Percentiles rank a stretch among this genome's conserved stretches.
phyloP scores from a whole-genome alignment of 2,113 vertebrate genomes.

The Hippocampus abdominalis region DNA sequence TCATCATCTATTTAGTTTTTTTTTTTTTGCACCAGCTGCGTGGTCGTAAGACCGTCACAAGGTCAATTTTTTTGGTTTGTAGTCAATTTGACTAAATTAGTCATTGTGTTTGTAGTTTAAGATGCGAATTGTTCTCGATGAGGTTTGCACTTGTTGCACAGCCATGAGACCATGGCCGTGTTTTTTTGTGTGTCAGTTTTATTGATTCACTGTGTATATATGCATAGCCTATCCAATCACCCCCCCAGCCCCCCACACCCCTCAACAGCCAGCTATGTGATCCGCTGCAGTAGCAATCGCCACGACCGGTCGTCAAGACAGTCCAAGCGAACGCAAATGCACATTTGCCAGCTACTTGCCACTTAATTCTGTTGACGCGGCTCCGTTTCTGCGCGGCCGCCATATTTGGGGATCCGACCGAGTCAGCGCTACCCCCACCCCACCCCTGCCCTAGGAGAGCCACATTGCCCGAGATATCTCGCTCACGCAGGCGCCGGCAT shows the following conservation, averaged over 20 bases:
- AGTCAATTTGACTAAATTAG: background rate
- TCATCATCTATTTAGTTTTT: background rate
- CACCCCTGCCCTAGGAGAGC: slow-evolving; percentile 20
- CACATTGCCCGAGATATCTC: slow-evolving; percentile 59
- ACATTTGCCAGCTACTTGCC: background rate
- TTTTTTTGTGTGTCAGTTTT: background rate
- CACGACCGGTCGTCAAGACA: background rate
- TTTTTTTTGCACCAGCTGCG: background rate
- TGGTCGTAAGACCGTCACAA: no score
- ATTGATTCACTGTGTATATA: background rate
- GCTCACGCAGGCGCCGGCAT: slow-evolving; percentile 47
- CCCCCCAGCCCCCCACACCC: no score
- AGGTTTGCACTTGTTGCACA: background rate
- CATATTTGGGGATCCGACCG: slow-evolving; percentile 6
- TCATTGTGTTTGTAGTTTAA: background rate
- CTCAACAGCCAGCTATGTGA: background rate
- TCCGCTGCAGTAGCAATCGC: background rate
- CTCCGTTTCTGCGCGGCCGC: background rate
- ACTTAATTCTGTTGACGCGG: background rate
- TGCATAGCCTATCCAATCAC: no score
- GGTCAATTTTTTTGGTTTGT: background rate
- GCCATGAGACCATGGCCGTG: background rate
- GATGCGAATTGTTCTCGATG: background rate
- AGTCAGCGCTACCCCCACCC: slow-evolving; percentile 6
- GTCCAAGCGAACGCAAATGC: background rate